Conservation (phyloP, 2,113 vertebrate species). For the Hippopotamus amphibius region DNA sequence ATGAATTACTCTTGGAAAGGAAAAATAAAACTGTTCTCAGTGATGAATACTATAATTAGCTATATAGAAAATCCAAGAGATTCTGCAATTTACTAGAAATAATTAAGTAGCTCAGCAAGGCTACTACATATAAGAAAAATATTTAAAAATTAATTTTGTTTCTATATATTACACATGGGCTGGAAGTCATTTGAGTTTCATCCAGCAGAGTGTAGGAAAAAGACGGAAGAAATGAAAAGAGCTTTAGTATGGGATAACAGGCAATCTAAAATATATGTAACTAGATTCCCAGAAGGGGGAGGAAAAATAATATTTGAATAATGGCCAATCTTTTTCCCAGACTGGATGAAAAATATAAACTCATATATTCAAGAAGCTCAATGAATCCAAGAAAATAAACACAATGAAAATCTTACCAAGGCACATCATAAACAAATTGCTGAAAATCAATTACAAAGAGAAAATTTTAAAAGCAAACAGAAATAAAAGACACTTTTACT, state of each 20-base stretch:
- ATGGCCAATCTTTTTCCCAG: background rate
- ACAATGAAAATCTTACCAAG: background rate
- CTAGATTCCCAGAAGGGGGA: background rate
- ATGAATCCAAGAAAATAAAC: conserved; percentile 16
- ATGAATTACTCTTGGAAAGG: background rate
- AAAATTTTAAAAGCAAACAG: conserved; percentile 3
- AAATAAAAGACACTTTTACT: background rate
- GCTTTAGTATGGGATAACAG: background rate
- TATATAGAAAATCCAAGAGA: background rate
- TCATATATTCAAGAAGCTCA: conserved; percentile 18
- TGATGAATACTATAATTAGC: conserved; percentile 18
- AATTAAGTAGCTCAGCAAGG: background rate
- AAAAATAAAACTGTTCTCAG: background rate
- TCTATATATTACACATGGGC: background rate
- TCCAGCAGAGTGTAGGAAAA: background rate
- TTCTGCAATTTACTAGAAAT: background rate
- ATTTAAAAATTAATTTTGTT: background rate
- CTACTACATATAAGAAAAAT: background rate
- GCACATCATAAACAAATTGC: background rate
- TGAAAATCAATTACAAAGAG: background rate
- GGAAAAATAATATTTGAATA: background rate
- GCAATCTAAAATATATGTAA: conserved; percentile 30
- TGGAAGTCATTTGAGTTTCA: background rate
- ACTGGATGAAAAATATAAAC: conserved; percentile 15
- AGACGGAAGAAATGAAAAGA: background rate